Conservation (phyloP, 2,888 invertebrate species). For the Drosophila meridiana region DNA sequence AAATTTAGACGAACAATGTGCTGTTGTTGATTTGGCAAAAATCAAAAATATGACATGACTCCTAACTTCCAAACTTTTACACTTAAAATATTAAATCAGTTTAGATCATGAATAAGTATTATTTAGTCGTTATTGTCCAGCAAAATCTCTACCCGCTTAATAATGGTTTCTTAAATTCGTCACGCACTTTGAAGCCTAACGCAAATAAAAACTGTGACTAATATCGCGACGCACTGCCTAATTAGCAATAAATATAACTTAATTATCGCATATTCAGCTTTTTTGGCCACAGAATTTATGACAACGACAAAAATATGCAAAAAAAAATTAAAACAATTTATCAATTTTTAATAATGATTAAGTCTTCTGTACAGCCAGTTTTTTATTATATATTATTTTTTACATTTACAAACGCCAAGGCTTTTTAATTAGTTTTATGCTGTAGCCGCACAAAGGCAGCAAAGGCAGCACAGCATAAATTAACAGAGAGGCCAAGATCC, state of each 20-base stretch:
- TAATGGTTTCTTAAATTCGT: neutral
- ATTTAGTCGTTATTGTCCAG: neutral
- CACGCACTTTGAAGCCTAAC: neutral
- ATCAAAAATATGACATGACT: too few species aligned
- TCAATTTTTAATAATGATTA: constrained; percentile 53
- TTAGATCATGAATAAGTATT: neutral
- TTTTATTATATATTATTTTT: constrained; percentile 9
- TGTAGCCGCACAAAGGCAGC: constrained; percentile 44
- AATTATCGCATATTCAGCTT: constrained; percentile 20
- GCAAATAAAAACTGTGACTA: constrained; percentile 20
- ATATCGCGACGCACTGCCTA: constrained; percentile 15
- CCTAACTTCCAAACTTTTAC: too few species aligned
- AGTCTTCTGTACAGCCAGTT: constrained; percentile 1
- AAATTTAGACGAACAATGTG: too few species aligned
- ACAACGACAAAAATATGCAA: constrained; percentile 1
- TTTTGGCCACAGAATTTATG: constrained; percentile 30
- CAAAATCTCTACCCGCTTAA: neutral
- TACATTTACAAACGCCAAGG: constrained; percentile 44
- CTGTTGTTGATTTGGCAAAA: too few species aligned
- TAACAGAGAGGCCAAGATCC: constrained; percentile 30
- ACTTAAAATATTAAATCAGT: too few species aligned
- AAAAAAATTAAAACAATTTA: constrained; percentile 37
- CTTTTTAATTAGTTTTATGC: constrained; percentile 75
- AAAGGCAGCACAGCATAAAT: constrained; percentile 64
- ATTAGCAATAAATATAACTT: constrained; percentile 45